Evolutionary conservation across 2,888 invertebrate genomes (phyloP), one percentile per base, ranked within the genome.

Genomic region (Malachius bipustulatus): DNA sequence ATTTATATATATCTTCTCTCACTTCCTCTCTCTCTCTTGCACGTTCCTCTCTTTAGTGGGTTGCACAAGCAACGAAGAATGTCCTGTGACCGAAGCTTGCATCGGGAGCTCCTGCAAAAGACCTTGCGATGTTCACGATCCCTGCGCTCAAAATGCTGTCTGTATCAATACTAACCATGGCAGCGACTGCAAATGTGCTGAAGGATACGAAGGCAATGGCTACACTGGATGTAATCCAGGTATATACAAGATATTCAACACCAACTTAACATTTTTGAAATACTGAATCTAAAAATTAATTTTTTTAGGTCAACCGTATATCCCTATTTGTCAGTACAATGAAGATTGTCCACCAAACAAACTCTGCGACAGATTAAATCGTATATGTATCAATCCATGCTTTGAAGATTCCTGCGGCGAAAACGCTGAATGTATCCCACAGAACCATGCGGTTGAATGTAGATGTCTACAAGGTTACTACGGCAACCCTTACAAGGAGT

Each of bases 321-420:
- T 66, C 48, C 68, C 73, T 46, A 71, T 87, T 34, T 89, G 89
- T 57, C 88, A 88, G 58, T 87, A 85, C 61, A 88, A 89, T 54
- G 87, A 85, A 66, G 88, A 89, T 54, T 90, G 89, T 56, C 85
- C 87, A 35, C 82, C 83, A n/a, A 75, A 81, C 51, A 76, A 83
- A 50, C 66, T 84, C 13, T 90, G 89, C 57, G 88, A 89, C 60
- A 72, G 87, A 47, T 64, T 87, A 32, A 88, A 87, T 54, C 70
- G 88, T 55, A 71, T 80, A 32, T 90, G 89, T 56, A 80, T 84
- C 45, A 87, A 77, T 59, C 84, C 85, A 2, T 87, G 87, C 55
- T 68, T 72, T 47, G 75, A 77, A 47, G 78, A 83, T 55, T 77
- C 81, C 30, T 88, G 87, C 52, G 87, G 84, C 24, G 78, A 79